These are phyloP conservation scores for Cosmia trapezina DNA, from an alignment of 2,888 invertebrate species.

Conservation along the genomic window DNA sequence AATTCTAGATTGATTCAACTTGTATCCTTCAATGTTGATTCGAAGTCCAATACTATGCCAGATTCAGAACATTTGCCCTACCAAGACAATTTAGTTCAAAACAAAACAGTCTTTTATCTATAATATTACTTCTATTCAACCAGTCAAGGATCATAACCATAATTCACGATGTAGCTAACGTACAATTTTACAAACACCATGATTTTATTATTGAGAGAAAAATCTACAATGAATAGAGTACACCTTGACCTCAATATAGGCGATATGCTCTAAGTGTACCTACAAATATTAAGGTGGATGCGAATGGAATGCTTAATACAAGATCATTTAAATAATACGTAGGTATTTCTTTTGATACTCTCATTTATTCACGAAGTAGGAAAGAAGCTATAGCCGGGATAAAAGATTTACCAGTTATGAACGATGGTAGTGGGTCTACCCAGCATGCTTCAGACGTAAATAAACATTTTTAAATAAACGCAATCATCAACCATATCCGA, in stretches of 20 bases:
- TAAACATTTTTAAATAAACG: too few species aligned
- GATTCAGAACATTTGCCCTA: background rate
- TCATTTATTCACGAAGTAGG: too few species aligned
- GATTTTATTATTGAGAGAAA: constrained; percentile 57
- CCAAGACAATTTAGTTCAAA: background rate
- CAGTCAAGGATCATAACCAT: constrained; percentile 30
- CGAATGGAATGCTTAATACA: background rate
- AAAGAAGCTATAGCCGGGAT: too few species aligned
- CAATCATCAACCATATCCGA: too few species aligned
- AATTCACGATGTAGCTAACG: constrained; percentile 34
- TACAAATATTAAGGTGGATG: constrained; percentile 44
- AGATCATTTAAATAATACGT: background rate
- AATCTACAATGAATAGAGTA: constrained; percentile 52
- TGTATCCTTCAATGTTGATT: background rate
- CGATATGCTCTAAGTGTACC: constrained; percentile 45
- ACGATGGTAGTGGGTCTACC: too few species aligned
- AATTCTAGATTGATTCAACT: background rate
- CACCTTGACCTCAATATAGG: constrained; percentile 56
- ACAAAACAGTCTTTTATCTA: background rate
- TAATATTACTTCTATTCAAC: constrained; percentile 20
- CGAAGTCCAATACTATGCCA: background rate
- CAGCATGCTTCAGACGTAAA: too few species aligned
- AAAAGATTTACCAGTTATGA: too few species aligned
- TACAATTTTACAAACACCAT: constrained; percentile 43
- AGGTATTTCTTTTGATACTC: too few species aligned